Evolutionary conservation across 2,888 invertebrate species (phyloP), one percentile per base, ranked within the genome.

Genomic region (Drosophila atroscutellata): DNA sequence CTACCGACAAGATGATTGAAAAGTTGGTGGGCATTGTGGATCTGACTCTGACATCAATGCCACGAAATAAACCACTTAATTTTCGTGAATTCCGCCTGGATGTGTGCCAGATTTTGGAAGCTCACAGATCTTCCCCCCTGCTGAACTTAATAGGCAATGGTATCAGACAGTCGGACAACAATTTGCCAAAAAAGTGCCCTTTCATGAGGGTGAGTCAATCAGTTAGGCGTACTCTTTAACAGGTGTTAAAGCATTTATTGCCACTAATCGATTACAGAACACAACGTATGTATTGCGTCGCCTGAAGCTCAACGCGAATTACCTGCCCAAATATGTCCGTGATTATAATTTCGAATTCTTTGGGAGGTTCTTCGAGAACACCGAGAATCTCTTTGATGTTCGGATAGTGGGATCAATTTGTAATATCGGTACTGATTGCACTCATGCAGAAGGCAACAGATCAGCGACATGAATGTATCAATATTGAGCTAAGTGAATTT

Each of bases 151-250:
- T 45, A 45, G 3, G 45, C 20, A 20, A 45, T 15, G 7, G 20
- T 15, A 2, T 45, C 13, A 7, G 13, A 7, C 20, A 45, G 20
- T 45, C 45, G 45, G 45, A 45, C 20, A 20, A 54, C 13, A 80
- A 80, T 39, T 63, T 83, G 34, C 75, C 79, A 6, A 47, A 47
- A 0, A 52, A 68, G n/a, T 83, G 80, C 39, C 83, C 80, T 1
- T 83, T 72, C 13, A n/a, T 24, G 6, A 20, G 11, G 37, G 83
- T 80, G 54, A 65, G 79, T 47, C 52, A 30, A 30, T 9, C 18
- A 18, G 2, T 34, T 2, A 28, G 30, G 15, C 9, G 18, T 49
- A 9, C 3, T 18, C 49, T 26, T 26, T 18, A 26, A 9, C 26
- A 42, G 32, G 32, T 65, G 50, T n/a, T 54, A 1, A 18, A 45